phyloP scores from a whole-genome alignment of 2,888 invertebrate genomes.

The Lepidocyrtoides sp. region DNA sequence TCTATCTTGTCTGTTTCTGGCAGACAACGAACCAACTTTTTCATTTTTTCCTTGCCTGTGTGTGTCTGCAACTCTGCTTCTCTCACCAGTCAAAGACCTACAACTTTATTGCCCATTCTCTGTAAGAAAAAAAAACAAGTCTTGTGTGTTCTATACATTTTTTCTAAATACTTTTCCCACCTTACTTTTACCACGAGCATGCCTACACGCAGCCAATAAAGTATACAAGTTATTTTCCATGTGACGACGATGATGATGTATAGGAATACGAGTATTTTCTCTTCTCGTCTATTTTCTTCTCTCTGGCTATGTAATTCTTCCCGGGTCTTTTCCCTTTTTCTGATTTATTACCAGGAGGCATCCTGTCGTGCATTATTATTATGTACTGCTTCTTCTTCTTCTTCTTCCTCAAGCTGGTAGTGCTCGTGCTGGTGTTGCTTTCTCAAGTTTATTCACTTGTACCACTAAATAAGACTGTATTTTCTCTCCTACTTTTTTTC shows the following conservation, averaged over 20 bases:
- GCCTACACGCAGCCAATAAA: background rate
- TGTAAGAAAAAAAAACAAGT: background rate
- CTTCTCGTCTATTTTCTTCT: background rate
- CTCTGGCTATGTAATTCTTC: slow-evolving; percentile 72
- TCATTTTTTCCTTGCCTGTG: background rate
- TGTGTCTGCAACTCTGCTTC: background rate
- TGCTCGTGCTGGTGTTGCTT: too few species aligned
- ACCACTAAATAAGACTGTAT: background rate
- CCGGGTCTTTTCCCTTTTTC: slow-evolving; percentile 69
- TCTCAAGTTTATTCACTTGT: background rate
- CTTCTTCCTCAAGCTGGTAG: too few species aligned
- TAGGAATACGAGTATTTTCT: background rate
- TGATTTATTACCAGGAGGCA: slow-evolving; percentile 81
- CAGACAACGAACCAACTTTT: slow-evolving; percentile 38
- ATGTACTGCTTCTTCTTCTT: slow-evolving; percentile 25
- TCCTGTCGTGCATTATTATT: slow-evolving; percentile 56
- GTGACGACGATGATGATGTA: background rate
- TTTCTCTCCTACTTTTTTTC: background rate
- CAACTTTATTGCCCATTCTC: slow-evolving; percentile 19
- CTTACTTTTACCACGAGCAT: background rate
- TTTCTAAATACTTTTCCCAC: slow-evolving; percentile 11
- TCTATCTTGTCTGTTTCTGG: slow-evolving; percentile 39
- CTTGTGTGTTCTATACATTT: background rate
- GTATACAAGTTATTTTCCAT: background rate
- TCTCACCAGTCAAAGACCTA: background rate